A percentile compares a stretch with the other conserved stretches of the same genome.
These are phyloP conservation scores for Arizona elegans DNA, from an alignment of 2,113 vertebrate genomes.

Conservation along the genomic window DNA sequence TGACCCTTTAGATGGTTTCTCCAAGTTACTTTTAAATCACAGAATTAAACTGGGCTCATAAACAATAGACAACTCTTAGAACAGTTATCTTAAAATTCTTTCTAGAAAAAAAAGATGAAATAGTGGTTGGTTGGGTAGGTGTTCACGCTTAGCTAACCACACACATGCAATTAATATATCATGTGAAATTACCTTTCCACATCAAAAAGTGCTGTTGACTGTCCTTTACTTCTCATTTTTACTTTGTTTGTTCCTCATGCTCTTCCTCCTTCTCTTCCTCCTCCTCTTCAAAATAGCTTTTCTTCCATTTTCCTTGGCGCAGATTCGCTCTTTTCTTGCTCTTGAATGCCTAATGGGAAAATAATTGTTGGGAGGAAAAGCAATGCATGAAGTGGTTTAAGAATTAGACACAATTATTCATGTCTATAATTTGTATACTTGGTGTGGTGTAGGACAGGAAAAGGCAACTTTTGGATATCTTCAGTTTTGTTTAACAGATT, in stretches of 20 bases:
- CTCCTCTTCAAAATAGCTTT: neutral
- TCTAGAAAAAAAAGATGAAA: neutral
- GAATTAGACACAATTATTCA: neutral
- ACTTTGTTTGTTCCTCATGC: neutral
- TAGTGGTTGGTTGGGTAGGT: neutral
- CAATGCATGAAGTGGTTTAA: neutral
- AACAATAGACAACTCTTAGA: neutral
- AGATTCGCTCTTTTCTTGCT: neutral
- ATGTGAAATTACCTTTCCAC: neutral
- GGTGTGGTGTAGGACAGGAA: neutral
- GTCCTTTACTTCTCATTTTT: neutral
- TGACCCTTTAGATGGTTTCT: neutral
- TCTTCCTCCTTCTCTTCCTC: neutral
- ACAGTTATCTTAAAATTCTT: neutral
- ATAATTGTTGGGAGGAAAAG: neutral
- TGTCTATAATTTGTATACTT: neutral
- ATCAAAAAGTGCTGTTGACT: neutral
- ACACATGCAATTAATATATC: neutral
- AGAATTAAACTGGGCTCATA: neutral
- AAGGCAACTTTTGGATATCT: neutral
- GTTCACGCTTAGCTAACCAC: neutral
- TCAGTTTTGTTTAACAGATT: neutral
- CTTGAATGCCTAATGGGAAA: neutral
- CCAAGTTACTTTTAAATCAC: neutral
- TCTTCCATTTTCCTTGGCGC: neutral